Base-by-base conservation (phyloP, 1,140 invertebrate species). In the Drosophila virilis region DNA sequence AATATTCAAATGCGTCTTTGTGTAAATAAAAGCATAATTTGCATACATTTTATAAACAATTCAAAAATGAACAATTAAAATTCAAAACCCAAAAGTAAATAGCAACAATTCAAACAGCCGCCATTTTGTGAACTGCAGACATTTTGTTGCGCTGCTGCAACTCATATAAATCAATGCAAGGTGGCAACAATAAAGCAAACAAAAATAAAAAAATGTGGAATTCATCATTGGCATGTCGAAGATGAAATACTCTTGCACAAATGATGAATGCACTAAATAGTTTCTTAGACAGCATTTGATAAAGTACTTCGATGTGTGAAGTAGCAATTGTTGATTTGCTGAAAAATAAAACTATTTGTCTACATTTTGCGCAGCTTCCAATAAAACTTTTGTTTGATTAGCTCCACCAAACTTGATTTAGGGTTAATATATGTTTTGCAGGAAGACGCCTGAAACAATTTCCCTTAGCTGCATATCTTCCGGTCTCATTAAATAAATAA, bases 1-100 rank as follows among this genome's bases (percentile, higher is more conserved):
- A 85, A 82, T 86, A 86, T 85, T 85, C 86, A 86, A 85, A 85
- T 61, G 51, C 48, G 37, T 60, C 37, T 75, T 64, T 74, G 46
- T 73, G 51, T 59, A 42, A 78, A 82, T 62, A 71, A 70, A 70
- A 78, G 78, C 68, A 62, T 69, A 78, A 85, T 88, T 88, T 88
- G 79, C 82, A 86, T 88, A 78, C 73, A 66, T 55, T 55, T 66
- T 55, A 55, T 51, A 43, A 76, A 71, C 66, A 66, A 85, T 43
- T 43, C 75, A 52, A 59, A 68, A 67, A 75, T 43, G 4, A 12
- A 40, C 38, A 12, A 33, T 46, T 35, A 33, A 65, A 65, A 52
- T 64, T 28, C 55, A 45, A 10, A 10, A 22, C 40, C 12, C 7
- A 51, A 51, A 51, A 51, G 12, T 51, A 7, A 37, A 50, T 57